A percentile compares a stretch with the other conserved stretches of the same genome.
Evolutionary conservation across 2,113 vertebrate genomes (phyloP).

Genomic region (Colistium nudipinnis): DNA sequence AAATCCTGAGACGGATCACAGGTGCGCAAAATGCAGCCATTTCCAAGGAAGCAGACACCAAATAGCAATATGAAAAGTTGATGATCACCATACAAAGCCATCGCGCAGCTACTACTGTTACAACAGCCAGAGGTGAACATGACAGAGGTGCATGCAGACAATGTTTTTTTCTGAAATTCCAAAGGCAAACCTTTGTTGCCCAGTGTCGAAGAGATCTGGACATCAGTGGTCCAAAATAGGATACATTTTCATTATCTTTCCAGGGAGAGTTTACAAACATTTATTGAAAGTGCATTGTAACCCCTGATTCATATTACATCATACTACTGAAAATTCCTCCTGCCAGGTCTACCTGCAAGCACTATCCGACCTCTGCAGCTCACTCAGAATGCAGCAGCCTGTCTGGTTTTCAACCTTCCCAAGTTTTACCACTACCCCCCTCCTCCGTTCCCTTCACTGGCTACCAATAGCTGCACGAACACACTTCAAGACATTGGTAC

Average conservation of each 20-base stretch:
- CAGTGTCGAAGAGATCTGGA: not conserved
- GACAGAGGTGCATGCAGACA: not conserved
- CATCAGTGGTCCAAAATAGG: not conserved
- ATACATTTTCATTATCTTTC: not conserved
- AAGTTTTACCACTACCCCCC: no score
- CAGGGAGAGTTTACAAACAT: not conserved
- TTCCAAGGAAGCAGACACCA: slow-evolving; percentile 25
- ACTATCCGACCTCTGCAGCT: no score
- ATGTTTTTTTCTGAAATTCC: slow-evolving; percentile 11
- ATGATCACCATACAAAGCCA: slow-evolving; percentile 8
- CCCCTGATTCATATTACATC: not conserved
- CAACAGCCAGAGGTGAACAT: not conserved
- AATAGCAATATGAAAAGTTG: slow-evolving; percentile 29
- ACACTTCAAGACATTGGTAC: no score
- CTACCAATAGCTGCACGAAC: no score
- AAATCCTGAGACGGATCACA: slow-evolving; percentile 43
- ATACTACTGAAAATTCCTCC: no score
- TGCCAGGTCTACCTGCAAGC: no score
- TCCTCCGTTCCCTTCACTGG: no score
- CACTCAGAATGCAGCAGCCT: no score
- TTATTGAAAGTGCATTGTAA: slow-evolving; percentile 1
- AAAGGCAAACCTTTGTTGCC: not conserved
- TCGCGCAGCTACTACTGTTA: slow-evolving; percentile 10
- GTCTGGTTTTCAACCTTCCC: no score
- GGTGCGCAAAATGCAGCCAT: slow-evolving; percentile 32